A percentile compares a stretch with the other conserved stretches of the same genome.
phyloP scores from a whole-genome alignment of 1,140 invertebrate genomes.

The Drosophila micromelanica region DNA sequence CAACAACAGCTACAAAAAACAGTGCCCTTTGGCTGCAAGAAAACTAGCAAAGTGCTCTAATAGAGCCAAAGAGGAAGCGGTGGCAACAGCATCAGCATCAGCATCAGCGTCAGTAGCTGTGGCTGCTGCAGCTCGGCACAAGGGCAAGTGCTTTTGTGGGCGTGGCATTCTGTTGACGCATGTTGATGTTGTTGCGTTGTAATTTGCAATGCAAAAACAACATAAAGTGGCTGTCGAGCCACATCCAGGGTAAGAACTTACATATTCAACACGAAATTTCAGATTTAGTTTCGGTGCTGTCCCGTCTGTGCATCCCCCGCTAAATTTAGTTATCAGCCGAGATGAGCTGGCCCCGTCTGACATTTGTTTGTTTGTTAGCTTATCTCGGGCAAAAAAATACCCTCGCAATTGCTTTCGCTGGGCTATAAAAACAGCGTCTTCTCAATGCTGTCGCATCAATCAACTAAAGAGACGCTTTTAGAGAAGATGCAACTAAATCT shows the following conservation, averaged over 20 bases:
- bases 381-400: slow-evolving; percentile 28
- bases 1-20: slow-evolving; percentile 2
- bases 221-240: slow-evolving; percentile 36
- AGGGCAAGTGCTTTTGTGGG: slow-evolving; percentile 34
- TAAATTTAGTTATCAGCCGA: slow-evolving; percentile 15
- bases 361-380: slow-evolving; percentile 16
- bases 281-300: background rate
- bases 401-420: slow-evolving; percentile 3
- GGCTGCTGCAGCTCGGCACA: slow-evolving; percentile 10
- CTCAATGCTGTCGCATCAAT: slow-evolving; percentile 52
- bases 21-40: slow-evolving; percentile 7
- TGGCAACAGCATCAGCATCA: background rate
- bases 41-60: slow-evolving; percentile 74
- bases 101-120: too few relatives aligned
- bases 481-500: slow-evolving; percentile 67
- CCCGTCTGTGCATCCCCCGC: slow-evolving; percentile 13
- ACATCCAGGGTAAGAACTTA: background rate
- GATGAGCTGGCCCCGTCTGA: slow-evolving; percentile 1
- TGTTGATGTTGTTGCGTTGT: slow-evolving; percentile 53
- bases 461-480: slow-evolving; percentile 38
- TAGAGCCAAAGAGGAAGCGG: slow-evolving; percentile 56
- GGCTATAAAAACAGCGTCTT: slow-evolving; percentile 55
- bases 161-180: slow-evolving; percentile 58
- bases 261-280: slow-evolving; percentile 20
- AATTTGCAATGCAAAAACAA: slow-evolving; percentile 78